Conservation (phyloP, 2,888 invertebrate species). For the Idaea straminata region DNA sequence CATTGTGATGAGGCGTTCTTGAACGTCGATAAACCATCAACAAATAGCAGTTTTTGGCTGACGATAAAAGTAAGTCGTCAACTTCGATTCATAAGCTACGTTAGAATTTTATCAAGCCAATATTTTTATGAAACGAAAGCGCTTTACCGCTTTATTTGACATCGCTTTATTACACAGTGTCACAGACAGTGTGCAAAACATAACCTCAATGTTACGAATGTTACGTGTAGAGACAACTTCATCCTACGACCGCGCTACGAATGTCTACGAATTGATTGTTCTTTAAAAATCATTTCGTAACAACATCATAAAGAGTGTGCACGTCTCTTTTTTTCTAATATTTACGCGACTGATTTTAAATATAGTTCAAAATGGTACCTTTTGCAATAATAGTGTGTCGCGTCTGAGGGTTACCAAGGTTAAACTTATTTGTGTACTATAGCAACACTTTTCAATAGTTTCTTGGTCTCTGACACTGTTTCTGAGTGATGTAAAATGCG, state of each 20-base stretch:
- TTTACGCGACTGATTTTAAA: background rate
- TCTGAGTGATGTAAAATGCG: background rate
- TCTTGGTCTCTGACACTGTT: background rate
- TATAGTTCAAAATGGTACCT: background rate
- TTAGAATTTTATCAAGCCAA: background rate
- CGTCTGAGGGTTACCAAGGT: constrained; percentile 32
- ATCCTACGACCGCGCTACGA: background rate
- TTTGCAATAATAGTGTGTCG: background rate
- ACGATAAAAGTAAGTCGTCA: no score
- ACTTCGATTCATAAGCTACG: background rate
- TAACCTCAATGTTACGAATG: constrained; percentile 20
- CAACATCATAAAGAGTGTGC: background rate
- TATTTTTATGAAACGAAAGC: background rate
- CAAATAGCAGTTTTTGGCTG: no score
- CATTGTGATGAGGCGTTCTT: background rate
- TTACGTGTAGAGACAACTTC: constrained; percentile 2
- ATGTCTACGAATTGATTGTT: background rate
- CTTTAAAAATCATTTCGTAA: background rate
- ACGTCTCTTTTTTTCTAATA: background rate
- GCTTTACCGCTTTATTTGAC: constrained; percentile 7
- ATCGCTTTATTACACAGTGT: no score
- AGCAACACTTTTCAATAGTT: constrained; percentile 11
- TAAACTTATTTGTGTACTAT: constrained; percentile 26
- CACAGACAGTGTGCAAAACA: constrained; percentile 3
- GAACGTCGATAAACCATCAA: no score